phyloP scores from a whole-genome alignment of 2,888 invertebrate genomes.

The Spisula solida region DNA sequence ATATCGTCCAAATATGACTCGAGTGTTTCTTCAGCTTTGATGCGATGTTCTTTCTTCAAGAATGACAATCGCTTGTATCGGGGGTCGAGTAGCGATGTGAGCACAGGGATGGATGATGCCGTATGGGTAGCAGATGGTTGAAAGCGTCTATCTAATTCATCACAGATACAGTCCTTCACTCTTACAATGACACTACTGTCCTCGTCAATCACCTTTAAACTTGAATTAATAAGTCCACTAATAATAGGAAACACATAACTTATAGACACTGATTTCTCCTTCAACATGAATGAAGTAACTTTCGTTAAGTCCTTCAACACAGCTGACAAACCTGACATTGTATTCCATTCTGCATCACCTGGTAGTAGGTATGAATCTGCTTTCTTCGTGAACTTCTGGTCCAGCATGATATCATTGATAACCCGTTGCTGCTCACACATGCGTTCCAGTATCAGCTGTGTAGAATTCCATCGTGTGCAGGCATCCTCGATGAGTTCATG shows the following conservation, averaged over 20 bases:
- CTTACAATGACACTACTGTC: not conserved
- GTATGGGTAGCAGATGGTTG: not conserved
- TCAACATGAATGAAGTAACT: constrained; percentile 30
- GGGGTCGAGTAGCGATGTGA: not conserved
- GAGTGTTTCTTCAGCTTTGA: not conserved
- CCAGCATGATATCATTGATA: constrained; percentile 34
- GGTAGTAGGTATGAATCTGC: not conserved
- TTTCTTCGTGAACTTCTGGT: constrained; percentile 37
- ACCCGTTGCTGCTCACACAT: constrained; percentile 4
- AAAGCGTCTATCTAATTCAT: not conserved
- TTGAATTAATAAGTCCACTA: not conserved
- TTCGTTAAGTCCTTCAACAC: not conserved
- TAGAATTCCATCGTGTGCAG: constrained; percentile 32
- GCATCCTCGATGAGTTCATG: constrained; percentile 30
- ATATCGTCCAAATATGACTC: constrained; percentile 12
- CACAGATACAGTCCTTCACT: not conserved
- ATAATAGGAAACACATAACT: not conserved
- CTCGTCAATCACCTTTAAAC: not conserved
- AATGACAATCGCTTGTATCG: not conserved
- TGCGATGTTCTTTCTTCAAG: not conserved
- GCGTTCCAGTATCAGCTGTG: not conserved
- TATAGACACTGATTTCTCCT: constrained; percentile 23
- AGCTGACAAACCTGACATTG: not conserved
- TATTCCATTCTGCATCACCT: constrained; percentile 20
- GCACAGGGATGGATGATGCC: not conserved